Conservation (phyloP, 2,888 invertebrate genomes). For the Ophraella communa region DNA sequence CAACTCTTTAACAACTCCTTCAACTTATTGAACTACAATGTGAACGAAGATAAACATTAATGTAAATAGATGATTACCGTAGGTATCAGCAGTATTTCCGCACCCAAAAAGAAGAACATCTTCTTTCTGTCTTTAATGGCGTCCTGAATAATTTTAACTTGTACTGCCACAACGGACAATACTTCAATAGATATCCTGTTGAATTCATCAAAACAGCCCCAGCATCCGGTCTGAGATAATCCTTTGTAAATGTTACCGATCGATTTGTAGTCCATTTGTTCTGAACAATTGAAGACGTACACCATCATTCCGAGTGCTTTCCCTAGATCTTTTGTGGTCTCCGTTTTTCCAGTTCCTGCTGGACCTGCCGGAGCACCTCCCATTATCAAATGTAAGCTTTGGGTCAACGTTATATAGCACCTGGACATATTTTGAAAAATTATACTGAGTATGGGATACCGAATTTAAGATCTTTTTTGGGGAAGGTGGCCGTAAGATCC, state of each 20-base stretch:
- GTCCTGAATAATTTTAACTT: constrained; percentile 85
- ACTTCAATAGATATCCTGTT: constrained; percentile 95
- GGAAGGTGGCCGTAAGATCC: too few relatives aligned
- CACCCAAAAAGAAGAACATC: constrained; percentile 85
- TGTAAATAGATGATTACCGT: constrained; percentile 61
- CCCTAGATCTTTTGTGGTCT: constrained; percentile 95
- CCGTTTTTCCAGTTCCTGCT: constrained; percentile 95
- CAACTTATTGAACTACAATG: too few relatives aligned
- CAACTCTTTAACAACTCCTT: too few relatives aligned
- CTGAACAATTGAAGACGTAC: constrained; percentile 91
- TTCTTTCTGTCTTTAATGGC: constrained; percentile 84
- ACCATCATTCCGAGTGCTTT: constrained; percentile 95
- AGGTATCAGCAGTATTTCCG: constrained; percentile 74
- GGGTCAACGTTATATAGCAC: constrained; percentile 93
- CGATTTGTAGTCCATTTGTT: constrained; percentile 97
- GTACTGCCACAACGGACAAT: constrained; percentile 92
- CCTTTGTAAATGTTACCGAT: constrained; percentile 96
- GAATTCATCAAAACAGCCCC: constrained; percentile 98
- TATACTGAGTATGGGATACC: too few relatives aligned
- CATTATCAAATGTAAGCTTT: constrained; percentile 83
- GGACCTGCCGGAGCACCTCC: constrained; percentile 97
- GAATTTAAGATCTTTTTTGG: too few relatives aligned
- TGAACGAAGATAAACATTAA: background rate
- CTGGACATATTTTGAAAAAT: too few relatives aligned
- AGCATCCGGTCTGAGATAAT: constrained; percentile 91